Percentiles rank a stretch among this genome's conserved stretches.
Conservation (phyloP, 2,888 invertebrate species). For the Sycophila texana region DNA sequence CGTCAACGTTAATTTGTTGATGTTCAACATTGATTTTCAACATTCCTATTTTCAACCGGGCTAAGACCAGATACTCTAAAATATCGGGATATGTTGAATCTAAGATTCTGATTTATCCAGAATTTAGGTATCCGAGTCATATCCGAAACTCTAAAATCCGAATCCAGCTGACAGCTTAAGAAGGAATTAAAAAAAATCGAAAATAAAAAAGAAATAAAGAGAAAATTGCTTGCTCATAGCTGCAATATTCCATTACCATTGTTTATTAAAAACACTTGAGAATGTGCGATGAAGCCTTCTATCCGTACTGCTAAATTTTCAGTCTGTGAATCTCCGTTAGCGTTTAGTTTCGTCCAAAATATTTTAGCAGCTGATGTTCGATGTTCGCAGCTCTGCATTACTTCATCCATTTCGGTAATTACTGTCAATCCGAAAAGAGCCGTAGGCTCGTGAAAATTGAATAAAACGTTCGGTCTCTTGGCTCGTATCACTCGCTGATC, state of each 20-base stretch:
- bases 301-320: constrained; percentile 40
- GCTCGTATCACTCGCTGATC: constrained; percentile 50
- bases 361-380: constrained; percentile 64
- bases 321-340: neutral
- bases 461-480: constrained; percentile 54
- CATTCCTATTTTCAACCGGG: too few species aligned
- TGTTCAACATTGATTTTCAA: too few species aligned
- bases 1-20: too few species aligned
- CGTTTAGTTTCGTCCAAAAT: constrained; percentile 59
- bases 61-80: too few species aligned
- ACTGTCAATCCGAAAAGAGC: constrained; percentile 61
- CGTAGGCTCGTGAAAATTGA: constrained; percentile 60
- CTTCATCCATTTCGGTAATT: constrained; percentile 53
- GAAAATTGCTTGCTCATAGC: neutral
- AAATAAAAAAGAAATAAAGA: neutral
- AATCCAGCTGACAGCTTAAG: too few species aligned
- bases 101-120: too few species aligned
- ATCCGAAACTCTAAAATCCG: too few species aligned
- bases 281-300: constrained; percentile 65
- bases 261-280: constrained; percentile 55
- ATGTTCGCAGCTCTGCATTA: constrained; percentile 58
- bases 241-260: constrained; percentile 19
- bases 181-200: neutral
- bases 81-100: too few species aligned
- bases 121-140: too few species aligned